These are phyloP conservation scores for Galeopterus variegatus DNA, from an alignment of 2,113 vertebrate species.

Conservation along the genomic window DNA sequence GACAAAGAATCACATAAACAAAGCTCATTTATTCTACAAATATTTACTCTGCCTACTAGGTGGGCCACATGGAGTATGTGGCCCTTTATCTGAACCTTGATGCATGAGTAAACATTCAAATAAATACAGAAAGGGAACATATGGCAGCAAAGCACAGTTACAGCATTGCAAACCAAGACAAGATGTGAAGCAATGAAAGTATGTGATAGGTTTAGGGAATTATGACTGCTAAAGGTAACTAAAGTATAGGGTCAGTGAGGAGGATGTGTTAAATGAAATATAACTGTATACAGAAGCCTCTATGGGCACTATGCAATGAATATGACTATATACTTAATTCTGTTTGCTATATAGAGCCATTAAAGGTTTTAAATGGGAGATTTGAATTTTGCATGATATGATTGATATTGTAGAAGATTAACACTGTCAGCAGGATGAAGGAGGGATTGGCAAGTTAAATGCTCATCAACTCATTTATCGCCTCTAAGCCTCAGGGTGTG, in stretches of 20 bases:
- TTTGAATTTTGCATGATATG: conserved; percentile 8
- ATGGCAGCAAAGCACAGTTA: not conserved
- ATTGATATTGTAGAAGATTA: not conserved
- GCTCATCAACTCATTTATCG: not conserved
- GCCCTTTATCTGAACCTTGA: not conserved
- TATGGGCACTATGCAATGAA: not conserved
- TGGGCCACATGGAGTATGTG: not conserved
- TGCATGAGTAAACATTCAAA: not conserved
- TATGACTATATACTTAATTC: conserved; percentile 36
- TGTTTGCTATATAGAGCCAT: not conserved
- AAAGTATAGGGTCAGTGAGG: not conserved
- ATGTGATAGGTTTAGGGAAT: not conserved
- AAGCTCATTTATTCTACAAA: conserved; percentile 18
- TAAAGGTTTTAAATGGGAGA: conserved; percentile 38
- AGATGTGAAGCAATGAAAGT: not conserved
- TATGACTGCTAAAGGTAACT: not conserved
- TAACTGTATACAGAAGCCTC: not conserved
- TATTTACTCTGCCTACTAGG: not conserved
- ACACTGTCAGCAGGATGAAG: not conserved
- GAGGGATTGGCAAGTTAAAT: not conserved
- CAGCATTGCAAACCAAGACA: not conserved
- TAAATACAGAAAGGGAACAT: not conserved
- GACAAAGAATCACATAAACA: not conserved
- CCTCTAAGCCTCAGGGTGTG: not conserved
- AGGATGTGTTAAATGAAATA: not conserved